Conservation (phyloP, 2,113 vertebrate genomes). For the Microcebus murinus region DNA sequence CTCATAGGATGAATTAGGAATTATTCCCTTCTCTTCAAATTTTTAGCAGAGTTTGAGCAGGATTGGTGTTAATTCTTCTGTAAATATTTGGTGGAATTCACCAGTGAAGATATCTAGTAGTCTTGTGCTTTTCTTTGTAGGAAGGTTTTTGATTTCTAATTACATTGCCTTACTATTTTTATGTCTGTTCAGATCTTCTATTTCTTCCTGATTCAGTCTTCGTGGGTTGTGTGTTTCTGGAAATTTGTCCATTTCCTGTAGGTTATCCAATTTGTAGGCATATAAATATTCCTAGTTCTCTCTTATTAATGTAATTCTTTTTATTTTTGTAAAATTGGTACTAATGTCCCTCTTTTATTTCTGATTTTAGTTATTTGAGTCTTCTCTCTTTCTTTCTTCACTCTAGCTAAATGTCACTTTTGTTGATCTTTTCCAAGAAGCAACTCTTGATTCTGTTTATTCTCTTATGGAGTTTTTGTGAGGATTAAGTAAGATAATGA, state of each 20-base stretch:
- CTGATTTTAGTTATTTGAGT: neutral
- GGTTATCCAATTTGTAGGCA: neutral
- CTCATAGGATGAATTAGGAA: neutral
- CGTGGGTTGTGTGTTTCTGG: neutral
- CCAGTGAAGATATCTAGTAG: neutral
- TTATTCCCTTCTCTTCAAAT: neutral
- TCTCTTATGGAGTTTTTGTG: neutral
- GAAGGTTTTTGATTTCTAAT: neutral
- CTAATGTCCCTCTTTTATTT: neutral
- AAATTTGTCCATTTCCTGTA: neutral
- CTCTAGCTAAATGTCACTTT: neutral
- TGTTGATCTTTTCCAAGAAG: neutral
- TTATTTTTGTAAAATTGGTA: neutral
- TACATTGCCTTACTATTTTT: neutral
- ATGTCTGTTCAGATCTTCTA: conserved; percentile 16
- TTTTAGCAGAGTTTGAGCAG: conserved; percentile 13
- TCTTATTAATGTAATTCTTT: neutral
- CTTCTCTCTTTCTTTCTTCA: neutral
- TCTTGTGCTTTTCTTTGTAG: neutral
- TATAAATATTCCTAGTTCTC: neutral
- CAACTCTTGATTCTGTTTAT: neutral
- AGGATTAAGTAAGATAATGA: conserved; percentile 10
- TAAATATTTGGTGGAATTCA: neutral
- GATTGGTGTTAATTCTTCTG: neutral
- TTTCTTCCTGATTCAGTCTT: neutral